Conservation (phyloP, 2,888 invertebrate species). For the Tipula vernalis region DNA sequence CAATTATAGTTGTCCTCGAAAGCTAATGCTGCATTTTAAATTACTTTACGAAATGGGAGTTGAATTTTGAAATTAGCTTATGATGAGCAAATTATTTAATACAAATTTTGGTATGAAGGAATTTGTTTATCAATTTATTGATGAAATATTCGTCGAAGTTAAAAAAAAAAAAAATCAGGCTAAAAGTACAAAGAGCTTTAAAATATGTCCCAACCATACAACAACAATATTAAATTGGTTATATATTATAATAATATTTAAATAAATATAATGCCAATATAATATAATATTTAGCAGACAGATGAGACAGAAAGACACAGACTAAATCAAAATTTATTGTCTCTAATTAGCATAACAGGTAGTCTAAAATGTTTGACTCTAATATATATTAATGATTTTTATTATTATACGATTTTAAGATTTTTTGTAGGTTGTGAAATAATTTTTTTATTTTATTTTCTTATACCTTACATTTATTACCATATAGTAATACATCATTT, state of each 20-base stretch:
- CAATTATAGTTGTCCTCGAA: too few relatives aligned
- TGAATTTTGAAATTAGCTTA: too few relatives aligned
- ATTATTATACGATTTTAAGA: not conserved
- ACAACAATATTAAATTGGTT: not conserved
- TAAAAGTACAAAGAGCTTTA: not conserved
- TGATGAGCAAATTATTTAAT: too few relatives aligned
- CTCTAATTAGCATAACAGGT: slow-evolving; percentile 11
- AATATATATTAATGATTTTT: not conserved
- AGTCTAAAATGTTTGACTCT: slow-evolving; percentile 7
- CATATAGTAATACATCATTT: not conserved
- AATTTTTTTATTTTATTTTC: not conserved
- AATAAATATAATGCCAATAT: not conserved
- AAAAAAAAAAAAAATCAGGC: not conserved
- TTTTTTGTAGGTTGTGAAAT: not conserved
- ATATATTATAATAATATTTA: not conserved
- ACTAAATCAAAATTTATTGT: slow-evolving; percentile 11
- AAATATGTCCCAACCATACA: not conserved
- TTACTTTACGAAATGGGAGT: too few relatives aligned
- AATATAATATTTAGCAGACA: not conserved
- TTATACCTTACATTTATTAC: not conserved
- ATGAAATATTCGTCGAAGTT: too few relatives aligned
- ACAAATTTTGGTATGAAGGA: too few relatives aligned
- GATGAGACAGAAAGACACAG: slow-evolving; percentile 7
- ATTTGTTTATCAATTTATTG: too few relatives aligned
- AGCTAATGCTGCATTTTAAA: too few relatives aligned